Conservation (phyloP, 2,888 invertebrate species). For the Tenthredo livida region DNA sequence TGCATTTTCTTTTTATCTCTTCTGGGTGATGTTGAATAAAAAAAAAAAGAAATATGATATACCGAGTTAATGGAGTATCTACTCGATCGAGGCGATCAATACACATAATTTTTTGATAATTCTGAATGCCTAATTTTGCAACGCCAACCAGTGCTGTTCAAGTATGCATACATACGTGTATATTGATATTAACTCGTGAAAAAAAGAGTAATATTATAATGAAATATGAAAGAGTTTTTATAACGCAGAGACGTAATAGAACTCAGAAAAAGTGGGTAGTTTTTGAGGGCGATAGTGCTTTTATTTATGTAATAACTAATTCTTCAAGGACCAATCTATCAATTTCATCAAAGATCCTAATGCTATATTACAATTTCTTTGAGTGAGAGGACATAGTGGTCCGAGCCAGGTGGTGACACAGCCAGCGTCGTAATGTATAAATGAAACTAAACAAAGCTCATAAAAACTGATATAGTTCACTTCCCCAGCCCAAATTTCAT, state of each 20-base stretch:
- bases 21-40: not conserved
- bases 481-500: conserved; percentile 94
- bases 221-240: not conserved
- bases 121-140: conserved; percentile 22
- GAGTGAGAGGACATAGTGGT: conserved; percentile 35
- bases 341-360: conserved; percentile 44
- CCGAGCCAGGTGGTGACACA: conserved; percentile 24
- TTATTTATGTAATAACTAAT: not conserved
- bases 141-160: not conserved
- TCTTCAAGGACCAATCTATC: conserved; percentile 27
- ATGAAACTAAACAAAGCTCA: conserved; percentile 12
- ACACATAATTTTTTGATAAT: not conserved
- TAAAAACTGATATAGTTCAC: conserved; percentile 67
- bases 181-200: conserved; percentile 8
- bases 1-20: conserved; percentile 4
- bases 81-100: not conserved
- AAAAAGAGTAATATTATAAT: not conserved
- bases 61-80: not conserved
- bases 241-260: not conserved
- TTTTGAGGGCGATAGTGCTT: conserved; percentile 7
- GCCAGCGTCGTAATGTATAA: conserved; percentile 37
- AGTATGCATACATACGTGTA: not conserved
- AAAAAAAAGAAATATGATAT: not conserved
- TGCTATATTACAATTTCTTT: conserved; percentile 44
- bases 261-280: not conserved